These are phyloP conservation scores for Troides helena DNA, from an alignment of 2,888 invertebrate genomes.

Conservation along the genomic window DNA sequence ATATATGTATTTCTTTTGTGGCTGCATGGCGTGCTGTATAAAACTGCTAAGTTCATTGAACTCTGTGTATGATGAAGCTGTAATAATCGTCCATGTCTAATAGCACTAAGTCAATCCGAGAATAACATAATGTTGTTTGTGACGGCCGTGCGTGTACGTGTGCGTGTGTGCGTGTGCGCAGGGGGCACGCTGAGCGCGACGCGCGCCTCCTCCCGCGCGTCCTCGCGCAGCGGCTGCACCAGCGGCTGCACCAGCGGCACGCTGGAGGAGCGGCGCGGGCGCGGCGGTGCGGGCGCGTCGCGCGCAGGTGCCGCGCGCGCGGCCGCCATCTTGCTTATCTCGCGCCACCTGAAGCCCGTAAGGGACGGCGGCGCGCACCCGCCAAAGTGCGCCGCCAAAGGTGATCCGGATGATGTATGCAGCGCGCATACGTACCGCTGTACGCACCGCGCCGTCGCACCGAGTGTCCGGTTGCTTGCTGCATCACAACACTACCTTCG, in stretches of 20 bases:
- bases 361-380: constrained; percentile 78
- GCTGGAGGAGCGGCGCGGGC: constrained; percentile 64
- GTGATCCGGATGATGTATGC: constrained; percentile 80
- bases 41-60: too few species aligned
- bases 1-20: too few species aligned
- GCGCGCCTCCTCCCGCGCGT: constrained; percentile 71
- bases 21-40: too few species aligned
- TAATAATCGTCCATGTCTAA: too few species aligned
- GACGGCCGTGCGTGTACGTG: not conserved
- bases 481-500: not conserved
- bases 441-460: constrained; percentile 38
- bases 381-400: constrained; percentile 80
- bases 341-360: constrained; percentile 88
- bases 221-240: constrained; percentile 76
- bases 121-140: too few species aligned
- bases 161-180: constrained; percentile 51
- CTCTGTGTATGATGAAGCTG: too few species aligned
- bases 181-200: constrained; percentile 80
- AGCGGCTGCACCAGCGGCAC: constrained; percentile 63
- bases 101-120: too few species aligned
- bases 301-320: constrained; percentile 96
- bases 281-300: constrained; percentile 83
- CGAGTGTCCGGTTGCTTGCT: constrained; percentile 33
- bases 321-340: constrained; percentile 97
- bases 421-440: constrained; percentile 59